Evolutionary conservation across 2,888 invertebrate genomes (phyloP).

Genomic region (Neoascia interrupta): DNA sequence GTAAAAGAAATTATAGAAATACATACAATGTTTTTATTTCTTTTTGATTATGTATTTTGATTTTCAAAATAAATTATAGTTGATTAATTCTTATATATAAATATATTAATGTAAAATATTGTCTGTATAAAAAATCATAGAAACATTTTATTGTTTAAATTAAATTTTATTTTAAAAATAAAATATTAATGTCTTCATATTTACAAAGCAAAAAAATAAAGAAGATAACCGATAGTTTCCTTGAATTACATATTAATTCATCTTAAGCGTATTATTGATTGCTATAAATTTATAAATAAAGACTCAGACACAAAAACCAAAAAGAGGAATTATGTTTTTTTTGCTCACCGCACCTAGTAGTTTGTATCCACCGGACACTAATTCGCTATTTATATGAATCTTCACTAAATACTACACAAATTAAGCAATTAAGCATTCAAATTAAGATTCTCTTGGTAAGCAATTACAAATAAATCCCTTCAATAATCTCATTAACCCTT

Average conservation of each 20-base stretch:
- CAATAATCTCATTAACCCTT: too few relatives aligned
- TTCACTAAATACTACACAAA: too few relatives aligned
- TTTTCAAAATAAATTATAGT: conserved; percentile 28
- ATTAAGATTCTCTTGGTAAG: too few relatives aligned
- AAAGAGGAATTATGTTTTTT: background rate
- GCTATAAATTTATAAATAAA: conserved; percentile 23
- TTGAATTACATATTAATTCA: background rate
- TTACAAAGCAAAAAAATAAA: background rate
- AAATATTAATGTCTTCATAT: conserved; percentile 30
- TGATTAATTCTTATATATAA: conserved; percentile 38
- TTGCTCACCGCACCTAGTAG: too few relatives aligned
- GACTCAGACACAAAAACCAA: conserved; percentile 9
- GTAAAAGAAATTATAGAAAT: conserved; percentile 3
- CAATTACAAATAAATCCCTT: too few relatives aligned
- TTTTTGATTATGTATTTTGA: conserved; percentile 24
- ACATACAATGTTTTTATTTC: conserved; percentile 13
- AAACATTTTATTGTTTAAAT: conserved; percentile 4
- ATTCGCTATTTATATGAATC: too few relatives aligned
- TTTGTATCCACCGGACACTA: too few relatives aligned
- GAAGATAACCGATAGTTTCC: background rate
- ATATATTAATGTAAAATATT: conserved; percentile 23
- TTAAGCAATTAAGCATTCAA: too few relatives aligned
- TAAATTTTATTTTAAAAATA: conserved; percentile 52
- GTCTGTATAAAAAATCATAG: conserved; percentile 6
- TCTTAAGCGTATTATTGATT: conserved; percentile 1